Evolutionary conservation across 2,113 vertebrate genomes (phyloP).

Genomic region (Bufo bufo): DNA sequence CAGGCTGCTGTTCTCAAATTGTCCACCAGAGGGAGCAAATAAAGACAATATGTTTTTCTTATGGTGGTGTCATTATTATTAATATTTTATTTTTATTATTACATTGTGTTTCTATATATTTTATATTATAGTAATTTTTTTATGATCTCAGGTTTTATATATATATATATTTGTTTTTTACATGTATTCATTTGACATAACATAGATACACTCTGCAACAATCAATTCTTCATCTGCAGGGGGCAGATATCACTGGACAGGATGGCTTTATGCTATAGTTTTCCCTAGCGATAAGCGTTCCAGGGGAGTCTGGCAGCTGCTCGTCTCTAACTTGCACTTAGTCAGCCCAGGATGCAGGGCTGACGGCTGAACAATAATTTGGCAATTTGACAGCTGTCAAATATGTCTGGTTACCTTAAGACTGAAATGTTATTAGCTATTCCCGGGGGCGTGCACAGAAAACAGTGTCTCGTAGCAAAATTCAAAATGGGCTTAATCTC

Average conservation of each 20-base stretch:
- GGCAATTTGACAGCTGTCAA: background rate
- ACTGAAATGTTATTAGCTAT: background rate
- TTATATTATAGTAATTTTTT: background rate
- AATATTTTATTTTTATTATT: background rate
- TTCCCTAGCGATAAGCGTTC: background rate
- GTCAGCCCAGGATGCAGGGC: too few species aligned
- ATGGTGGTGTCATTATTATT: background rate
- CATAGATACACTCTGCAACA: background rate
- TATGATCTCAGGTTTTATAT: too few species aligned
- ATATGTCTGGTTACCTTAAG: background rate
- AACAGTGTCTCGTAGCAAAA: background rate
- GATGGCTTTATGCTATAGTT: background rate
- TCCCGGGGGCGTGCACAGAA: background rate
- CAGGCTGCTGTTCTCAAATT: background rate
- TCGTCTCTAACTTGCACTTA: background rate
- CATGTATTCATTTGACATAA: too few species aligned
- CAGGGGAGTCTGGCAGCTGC: background rate
- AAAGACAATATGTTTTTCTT: background rate
- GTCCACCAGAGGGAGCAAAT: slow-evolving; percentile 28
- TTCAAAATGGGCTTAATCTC: too few species aligned
- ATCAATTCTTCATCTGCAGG: background rate
- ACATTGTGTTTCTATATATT: background rate
- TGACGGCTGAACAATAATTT: background rate
- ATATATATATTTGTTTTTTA: too few species aligned
- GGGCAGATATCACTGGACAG: background rate